Percentiles rank a stretch among this genome's conserved stretches.
Conservation (phyloP, 2,113 vertebrate genomes). For the Eclectus roratus region DNA sequence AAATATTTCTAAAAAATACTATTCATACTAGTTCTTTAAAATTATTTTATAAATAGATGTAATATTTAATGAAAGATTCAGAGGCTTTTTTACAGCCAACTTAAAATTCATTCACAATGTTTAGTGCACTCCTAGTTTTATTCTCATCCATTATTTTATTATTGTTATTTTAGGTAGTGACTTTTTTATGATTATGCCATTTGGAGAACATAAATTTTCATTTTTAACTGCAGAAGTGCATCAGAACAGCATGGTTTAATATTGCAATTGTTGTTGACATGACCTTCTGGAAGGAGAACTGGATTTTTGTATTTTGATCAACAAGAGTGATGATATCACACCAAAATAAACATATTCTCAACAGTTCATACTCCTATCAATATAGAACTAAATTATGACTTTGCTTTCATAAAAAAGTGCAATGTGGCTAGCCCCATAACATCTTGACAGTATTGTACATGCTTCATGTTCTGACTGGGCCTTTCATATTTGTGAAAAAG, state of each 20-base stretch:
- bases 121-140: constrained; percentile 18
- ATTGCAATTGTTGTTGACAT: neutral
- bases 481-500: neutral
- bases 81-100: neutral
- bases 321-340: neutral
- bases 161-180: neutral
- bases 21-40: neutral
- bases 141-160: constrained; percentile 10
- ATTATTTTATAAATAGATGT: neutral
- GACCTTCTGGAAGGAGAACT: neutral
- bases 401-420: neutral
- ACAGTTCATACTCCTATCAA: neutral
- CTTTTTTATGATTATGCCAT: constrained; percentile 13
- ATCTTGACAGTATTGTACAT: neutral
- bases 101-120: neutral
- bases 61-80: neutral
- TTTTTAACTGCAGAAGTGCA: neutral
- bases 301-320: neutral
- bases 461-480: neutral
- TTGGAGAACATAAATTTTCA: neutral
- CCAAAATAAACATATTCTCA: neutral
- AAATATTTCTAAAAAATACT: neutral
- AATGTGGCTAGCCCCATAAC: neutral
- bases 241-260: neutral
- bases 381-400: neutral